Percentiles rank a stretch among this genome's conserved stretches.
Conservation (phyloP, 1,140 invertebrate genomes). For the Drosophila sulfurigaster region DNA sequence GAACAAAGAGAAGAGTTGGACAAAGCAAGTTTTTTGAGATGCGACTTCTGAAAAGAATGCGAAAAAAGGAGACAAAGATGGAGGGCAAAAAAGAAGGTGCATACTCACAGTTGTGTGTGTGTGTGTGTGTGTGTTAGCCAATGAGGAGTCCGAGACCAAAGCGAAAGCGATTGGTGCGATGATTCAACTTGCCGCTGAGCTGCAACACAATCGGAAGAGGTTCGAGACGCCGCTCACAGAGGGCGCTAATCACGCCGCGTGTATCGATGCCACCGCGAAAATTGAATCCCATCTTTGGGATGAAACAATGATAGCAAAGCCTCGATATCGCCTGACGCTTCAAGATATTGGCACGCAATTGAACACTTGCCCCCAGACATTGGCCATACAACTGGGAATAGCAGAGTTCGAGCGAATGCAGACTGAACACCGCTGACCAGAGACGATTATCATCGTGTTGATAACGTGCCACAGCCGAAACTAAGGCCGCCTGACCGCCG, state of each 20-base stretch:
- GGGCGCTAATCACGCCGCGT: constrained; percentile 29
- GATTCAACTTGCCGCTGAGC: constrained; percentile 39
- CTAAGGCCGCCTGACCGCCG: constrained; percentile 13
- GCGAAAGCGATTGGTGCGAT: constrained; percentile 24
- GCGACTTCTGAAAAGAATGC: neutral
- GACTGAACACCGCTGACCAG: constrained; percentile 38
- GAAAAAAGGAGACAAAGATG: neutral
- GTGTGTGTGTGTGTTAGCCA: constrained; percentile 10
- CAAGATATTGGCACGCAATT: constrained; percentile 35
- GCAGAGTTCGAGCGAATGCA: constrained; percentile 37
- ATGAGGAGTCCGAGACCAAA: constrained; percentile 40
- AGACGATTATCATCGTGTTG: constrained; percentile 11
- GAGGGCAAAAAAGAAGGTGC: neutral
- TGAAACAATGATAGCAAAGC: constrained; percentile 34
- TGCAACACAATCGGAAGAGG: constrained; percentile 34
- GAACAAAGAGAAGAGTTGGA: too few relatives aligned
- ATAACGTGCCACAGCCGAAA: constrained; percentile 39
- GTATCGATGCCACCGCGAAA: constrained; percentile 46
- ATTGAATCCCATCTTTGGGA: constrained; percentile 24
- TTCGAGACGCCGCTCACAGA: constrained; percentile 41
- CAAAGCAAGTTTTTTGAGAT: too few relatives aligned
- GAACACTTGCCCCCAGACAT: constrained; percentile 30
- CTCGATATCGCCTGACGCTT: constrained; percentile 29
- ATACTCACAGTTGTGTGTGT: neutral
- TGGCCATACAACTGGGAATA: constrained; percentile 35